Base-by-base conservation (phyloP, 2,113 vertebrate species). In the Hylia prasina region DNA sequence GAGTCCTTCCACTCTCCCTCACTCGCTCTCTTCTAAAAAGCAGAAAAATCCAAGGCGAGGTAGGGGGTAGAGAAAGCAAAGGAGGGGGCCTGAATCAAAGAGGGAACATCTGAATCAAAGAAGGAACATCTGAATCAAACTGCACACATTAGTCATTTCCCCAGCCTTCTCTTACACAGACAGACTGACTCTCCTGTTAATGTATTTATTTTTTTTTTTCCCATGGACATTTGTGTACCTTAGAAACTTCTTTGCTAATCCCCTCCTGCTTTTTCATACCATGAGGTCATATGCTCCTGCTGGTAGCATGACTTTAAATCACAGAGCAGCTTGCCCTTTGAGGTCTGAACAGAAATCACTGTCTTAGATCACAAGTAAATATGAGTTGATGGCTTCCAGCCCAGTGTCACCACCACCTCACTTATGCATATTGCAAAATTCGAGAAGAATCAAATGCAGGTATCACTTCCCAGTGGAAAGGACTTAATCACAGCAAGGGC, bases 31-130 rank as follows among this genome's bases (percentile, higher is more conserved):
- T 94, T 71, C 79, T 65, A 66, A 87, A 93, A 95, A 77, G 60
- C 47, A 82, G 94, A 82, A 64, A 89, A 88, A 91, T 82, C 51
- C 90, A 87, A 95, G 73, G 87, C 54, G 11, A 96, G 83, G 90
- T 33, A 71, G 82, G 91, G 94, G 64, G 80, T 77, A 90, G 50
- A 78, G 65, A 80, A 86, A 69, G 68, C 22, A 40, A 82, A 69
- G 87, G 88, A 88, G 86, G 71, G 72, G 61, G n/a, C 73, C 63
- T 90, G 68, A 96, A 93, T 82, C 83, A 85, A 96, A 90, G 81
- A 86, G 75, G 82, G 78, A 96, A 92, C 86, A 93, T 86, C 75
- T 91, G 68, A 95, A 93, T 87, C 84, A 91, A 96, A 93, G 93
- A 83, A 72, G 82, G 75, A 96, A 92, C 88, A 94, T 94, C 82